Evolutionary conservation across 2,797 vertebrate species (phyloP), one percentile per base, ranked within the genome.

Genomic region (Otolemur crassicaudatus): DNA sequence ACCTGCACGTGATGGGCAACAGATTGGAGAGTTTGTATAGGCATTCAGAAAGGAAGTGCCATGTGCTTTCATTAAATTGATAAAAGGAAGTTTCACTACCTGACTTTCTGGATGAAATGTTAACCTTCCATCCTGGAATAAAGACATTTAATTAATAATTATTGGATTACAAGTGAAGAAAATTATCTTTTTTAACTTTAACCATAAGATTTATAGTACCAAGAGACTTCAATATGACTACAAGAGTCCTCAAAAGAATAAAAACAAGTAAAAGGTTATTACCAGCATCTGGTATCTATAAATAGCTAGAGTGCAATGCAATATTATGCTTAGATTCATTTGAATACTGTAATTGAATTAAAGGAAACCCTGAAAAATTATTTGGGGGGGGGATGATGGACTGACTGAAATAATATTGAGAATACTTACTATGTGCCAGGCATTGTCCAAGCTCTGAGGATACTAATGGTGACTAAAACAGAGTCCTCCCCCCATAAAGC

Each of bases 1-100:
- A 99, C 99, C 99, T 99, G 99, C 99, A 4, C 99, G 99, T 0
- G 99, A 99, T n/a, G 99, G 99, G 97, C 99, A 99, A 97, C 99
- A 99, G 97, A 99, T 99, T 13, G 99, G 99, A 89, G 99, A 99
- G 97, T 99, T 99, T 73, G 99, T 99, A 94, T 99, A 99, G 5
- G 99, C 99, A 91, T 99, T 99, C 72, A 99, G 98, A 98, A 99
- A 99, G 19, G 99, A 98, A 49, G 99, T 97, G 34, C 99, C 99
- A 0, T 98, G 98, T 94, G 98, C 97, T 77, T 98, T 99, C 97
- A 99, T 99, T 93, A 99, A 99, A 95, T 98, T 99, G 82, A 99
- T 97, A 94, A 98, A 99, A 61, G 99, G 99, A 87, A 99, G 99
- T 94, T 98, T 98, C 77, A 99, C 99, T 65, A 99, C 99, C 98